Conservation (phyloP, 2,797 vertebrate species). For the Helarctos malayanus region DNA sequence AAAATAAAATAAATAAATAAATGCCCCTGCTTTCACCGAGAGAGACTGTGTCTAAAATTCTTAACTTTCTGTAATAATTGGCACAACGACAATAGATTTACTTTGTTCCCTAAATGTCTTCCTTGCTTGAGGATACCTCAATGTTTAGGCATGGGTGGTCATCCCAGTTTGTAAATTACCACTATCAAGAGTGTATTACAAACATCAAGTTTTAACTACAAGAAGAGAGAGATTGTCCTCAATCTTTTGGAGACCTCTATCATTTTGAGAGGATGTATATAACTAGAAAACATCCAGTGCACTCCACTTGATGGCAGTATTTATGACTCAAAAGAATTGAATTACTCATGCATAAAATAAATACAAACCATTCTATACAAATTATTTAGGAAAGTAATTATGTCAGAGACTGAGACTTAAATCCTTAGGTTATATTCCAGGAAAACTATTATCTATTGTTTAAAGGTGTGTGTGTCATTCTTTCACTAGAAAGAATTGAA, state of each 20-base stretch:
- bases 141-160: background rate
- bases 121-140: background rate
- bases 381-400: background rate
- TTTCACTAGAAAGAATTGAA: conserved; percentile 68
- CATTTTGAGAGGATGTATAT: background rate
- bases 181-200: background rate
- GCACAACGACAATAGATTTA: background rate
- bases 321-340: background rate
- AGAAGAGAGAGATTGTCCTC: background rate
- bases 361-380: background rate
- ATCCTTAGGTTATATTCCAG: conserved; percentile 23
- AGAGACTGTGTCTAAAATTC: background rate
- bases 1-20: no score
- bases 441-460: background rate
- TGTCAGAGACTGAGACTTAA: conserved; percentile 16
- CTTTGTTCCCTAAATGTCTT: background rate
- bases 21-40: background rate
- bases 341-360: background rate
- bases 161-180: background rate
- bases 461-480: conserved; percentile 44
- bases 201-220: background rate
- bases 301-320: background rate
- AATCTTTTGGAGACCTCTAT: background rate
- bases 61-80: background rate
- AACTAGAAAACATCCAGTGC: background rate